Conservation (phyloP, 2,797 vertebrate genomes). For the Oreortyx pictus region DNA sequence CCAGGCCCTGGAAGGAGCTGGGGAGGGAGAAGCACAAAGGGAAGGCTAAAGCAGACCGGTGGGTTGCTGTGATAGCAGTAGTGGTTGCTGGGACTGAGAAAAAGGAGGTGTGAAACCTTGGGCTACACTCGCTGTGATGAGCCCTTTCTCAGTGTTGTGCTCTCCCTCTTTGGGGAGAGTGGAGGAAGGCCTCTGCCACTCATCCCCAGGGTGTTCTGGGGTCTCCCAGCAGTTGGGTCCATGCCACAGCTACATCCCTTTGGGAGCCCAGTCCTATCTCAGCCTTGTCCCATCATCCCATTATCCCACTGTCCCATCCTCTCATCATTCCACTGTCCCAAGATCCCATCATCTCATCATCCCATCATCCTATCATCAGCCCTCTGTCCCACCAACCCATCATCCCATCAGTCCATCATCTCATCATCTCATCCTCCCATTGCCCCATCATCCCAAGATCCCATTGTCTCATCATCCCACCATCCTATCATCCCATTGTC, state of each 20-base stretch:
- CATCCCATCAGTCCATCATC: too few relatives aligned
- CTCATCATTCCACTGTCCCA: too few relatives aligned
- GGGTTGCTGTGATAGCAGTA: not conserved
- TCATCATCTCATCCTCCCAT: not conserved
- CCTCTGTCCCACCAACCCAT: too few relatives aligned
- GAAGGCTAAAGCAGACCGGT: rapidly evolving
- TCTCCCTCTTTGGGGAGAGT: rapidly evolving
- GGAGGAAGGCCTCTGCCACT: not conserved
- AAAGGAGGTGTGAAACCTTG: not conserved
- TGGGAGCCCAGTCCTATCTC: not conserved
- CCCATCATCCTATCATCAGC: too few relatives aligned
- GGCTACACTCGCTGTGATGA: rapidly evolving
- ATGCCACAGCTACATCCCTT: too few relatives aligned
- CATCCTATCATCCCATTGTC: too few relatives aligned
- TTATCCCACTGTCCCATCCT: too few relatives aligned
- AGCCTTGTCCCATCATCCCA: not conserved
- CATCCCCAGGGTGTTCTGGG: not conserved
- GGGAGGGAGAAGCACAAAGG: not conserved
- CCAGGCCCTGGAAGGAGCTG: not conserved
- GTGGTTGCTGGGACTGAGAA: not conserved
- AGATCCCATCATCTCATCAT: too few relatives aligned
- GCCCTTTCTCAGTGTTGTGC: too few relatives aligned
- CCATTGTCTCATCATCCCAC: not conserved
- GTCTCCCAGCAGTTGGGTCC: not conserved
- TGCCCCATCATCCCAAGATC: not conserved